Evolutionary conservation across 1,140 invertebrate genomes (phyloP).

Genomic region (Anagrus nilaparvatae): DNA sequence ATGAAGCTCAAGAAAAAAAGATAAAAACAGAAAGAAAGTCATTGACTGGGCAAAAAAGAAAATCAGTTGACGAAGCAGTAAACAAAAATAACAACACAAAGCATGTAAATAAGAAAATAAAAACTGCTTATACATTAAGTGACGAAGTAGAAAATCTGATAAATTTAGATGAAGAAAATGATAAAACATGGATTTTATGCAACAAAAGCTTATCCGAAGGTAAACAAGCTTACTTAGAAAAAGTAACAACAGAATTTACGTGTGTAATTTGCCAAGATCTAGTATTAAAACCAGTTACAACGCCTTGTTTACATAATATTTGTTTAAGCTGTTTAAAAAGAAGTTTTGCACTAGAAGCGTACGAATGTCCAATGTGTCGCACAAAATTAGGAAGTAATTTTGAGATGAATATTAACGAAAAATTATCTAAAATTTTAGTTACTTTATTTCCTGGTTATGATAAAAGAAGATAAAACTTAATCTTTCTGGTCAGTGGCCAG

Average conservation of each 20-base stretch:
- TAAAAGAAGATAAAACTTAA: slow-evolving; percentile 41
- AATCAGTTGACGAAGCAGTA: slow-evolving; percentile 10
- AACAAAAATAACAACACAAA: slow-evolving; percentile 15
- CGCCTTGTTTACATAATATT: slow-evolving; percentile 66
- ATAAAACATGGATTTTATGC: slow-evolving; percentile 60
- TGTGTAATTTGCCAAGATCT: slow-evolving; percentile 77
- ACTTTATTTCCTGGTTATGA: slow-evolving; percentile 57
- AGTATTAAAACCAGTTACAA: slow-evolving; percentile 62
- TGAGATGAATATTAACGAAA: slow-evolving; percentile 45
- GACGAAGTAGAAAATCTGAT: slow-evolving; percentile 46
- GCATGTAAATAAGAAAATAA: slow-evolving; percentile 36
- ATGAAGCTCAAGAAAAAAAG: slow-evolving; percentile 50
- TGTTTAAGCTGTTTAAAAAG: slow-evolving; percentile 59
- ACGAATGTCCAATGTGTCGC: slow-evolving; percentile 60
- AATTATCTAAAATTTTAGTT: slow-evolving; percentile 44
- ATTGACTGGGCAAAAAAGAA: too few species aligned
- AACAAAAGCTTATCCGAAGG: slow-evolving; percentile 35
- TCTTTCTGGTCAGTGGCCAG: too few species aligned
- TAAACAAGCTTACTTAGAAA: slow-evolving; percentile 27
- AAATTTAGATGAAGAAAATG: slow-evolving; percentile 48
- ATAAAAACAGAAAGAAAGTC: slow-evolving; percentile 37
- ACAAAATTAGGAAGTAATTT: slow-evolving; percentile 47
- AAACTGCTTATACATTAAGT: slow-evolving; percentile 38
- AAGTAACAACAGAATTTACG: slow-evolving; percentile 46
- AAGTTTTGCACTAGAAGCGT: slow-evolving; percentile 56